Evolutionary conservation across 2,113 vertebrate genomes (phyloP).

Genomic region (Oryzias curvinotus): DNA sequence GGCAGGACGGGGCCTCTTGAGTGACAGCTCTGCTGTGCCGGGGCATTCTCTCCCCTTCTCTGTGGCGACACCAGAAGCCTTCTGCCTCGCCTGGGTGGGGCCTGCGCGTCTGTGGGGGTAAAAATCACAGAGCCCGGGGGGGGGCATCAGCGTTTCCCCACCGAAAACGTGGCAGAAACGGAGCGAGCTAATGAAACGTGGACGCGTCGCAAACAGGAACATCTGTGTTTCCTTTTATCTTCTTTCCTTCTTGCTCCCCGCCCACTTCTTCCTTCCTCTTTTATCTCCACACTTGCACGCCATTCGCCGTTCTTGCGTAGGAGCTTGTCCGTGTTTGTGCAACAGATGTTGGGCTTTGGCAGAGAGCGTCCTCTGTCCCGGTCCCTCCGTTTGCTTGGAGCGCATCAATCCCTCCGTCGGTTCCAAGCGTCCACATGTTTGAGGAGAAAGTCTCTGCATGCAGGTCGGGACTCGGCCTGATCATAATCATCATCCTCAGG

Average conservation of each 20-base stretch:
- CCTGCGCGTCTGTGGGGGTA: constrained; percentile 9
- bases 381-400: too few relatives aligned
- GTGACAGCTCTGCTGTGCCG: constrained; percentile 65
- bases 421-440: background rate
- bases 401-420: too few relatives aligned
- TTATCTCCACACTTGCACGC: constrained; percentile 8
- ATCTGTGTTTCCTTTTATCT: constrained; percentile 3
- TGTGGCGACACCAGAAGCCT: constrained; percentile 59
- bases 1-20: constrained; percentile 63
- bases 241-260: background rate
- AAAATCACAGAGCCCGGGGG: constrained; percentile 10
- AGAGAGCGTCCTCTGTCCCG: too few relatives aligned
- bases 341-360: too few relatives aligned
- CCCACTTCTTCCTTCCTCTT: constrained; percentile 15
- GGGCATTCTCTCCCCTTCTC: constrained; percentile 59
- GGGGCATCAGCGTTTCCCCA: constrained; percentile 20
- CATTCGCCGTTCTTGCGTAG: background rate
- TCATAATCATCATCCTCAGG: constrained; percentile 1
- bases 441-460: too few relatives aligned
- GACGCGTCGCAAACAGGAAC: constrained; percentile 15
- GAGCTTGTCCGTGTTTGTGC: too few relatives aligned
- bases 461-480: too few relatives aligned
- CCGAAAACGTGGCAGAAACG: constrained; percentile 21
- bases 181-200: background rate
- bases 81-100: constrained; percentile 30